Percentiles rank a stretch among this genome's conserved stretches.
These are phyloP conservation scores for Anthoptus insignis DNA, from an alignment of 2,888 invertebrate species.

Conservation along the genomic window DNA sequence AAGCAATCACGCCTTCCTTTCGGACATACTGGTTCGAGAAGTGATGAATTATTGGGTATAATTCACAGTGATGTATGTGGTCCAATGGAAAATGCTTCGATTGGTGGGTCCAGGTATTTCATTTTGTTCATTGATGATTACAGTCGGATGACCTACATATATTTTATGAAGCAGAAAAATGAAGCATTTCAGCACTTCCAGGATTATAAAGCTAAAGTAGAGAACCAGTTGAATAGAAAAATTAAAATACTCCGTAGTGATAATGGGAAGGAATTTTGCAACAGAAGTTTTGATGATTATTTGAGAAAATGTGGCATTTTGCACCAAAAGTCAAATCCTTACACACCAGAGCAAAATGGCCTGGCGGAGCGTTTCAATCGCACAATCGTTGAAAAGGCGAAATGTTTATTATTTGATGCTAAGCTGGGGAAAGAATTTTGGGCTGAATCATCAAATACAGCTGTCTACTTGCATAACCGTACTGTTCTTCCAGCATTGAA, in stretches of 20 bases:
- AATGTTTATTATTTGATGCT: conserved; percentile 46
- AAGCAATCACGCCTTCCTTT: no score
- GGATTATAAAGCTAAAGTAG: conserved; percentile 32
- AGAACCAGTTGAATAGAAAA: conserved; percentile 34
- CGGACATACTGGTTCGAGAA: no score
- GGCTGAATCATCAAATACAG: conserved; percentile 46
- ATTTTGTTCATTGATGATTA: conserved; percentile 46
- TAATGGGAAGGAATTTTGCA: conserved; percentile 43
- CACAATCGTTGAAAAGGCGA: conserved; percentile 45
- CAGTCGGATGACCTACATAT: conserved; percentile 30
- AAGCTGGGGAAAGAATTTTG: conserved; percentile 43
- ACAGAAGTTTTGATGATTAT: conserved; percentile 28
- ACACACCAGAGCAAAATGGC: conserved; percentile 50
- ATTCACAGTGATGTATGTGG: not conserved
- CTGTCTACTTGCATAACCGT: conserved; percentile 45
- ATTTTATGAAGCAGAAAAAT: conserved; percentile 38
- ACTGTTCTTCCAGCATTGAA: conserved; percentile 28
- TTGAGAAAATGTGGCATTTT: conserved; percentile 39
- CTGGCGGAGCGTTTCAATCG: conserved; percentile 44
- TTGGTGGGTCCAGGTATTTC: not conserved
- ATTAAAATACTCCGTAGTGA: conserved; percentile 40
- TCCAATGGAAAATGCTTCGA: not conserved
- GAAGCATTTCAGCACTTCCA: conserved; percentile 41
- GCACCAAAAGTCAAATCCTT: conserved; percentile 46
- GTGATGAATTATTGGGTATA: not conserved